phyloP scores from a whole-genome alignment of 2,113 vertebrate genomes.

The Shinisaurus crocodilurus region DNA sequence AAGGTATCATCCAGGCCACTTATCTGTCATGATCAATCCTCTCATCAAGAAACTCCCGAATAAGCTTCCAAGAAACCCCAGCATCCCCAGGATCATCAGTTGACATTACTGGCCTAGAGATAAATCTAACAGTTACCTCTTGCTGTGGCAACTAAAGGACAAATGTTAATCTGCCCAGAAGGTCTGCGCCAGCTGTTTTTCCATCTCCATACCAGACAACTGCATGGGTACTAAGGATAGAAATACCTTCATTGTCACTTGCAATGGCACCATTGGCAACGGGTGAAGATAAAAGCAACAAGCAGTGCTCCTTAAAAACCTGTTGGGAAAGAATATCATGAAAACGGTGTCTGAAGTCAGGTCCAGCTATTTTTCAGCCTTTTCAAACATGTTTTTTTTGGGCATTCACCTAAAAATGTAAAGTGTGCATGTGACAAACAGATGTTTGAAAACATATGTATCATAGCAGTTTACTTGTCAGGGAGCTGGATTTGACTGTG shows the following conservation, averaged over 20 bases:
- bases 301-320: background rate
- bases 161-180: background rate
- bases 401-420: background rate
- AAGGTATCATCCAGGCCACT: background rate
- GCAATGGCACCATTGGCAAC: no score
- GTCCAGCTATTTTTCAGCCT: background rate
- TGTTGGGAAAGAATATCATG: background rate
- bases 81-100: background rate
- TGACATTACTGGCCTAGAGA: background rate
- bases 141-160: background rate
- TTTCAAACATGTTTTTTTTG: background rate
- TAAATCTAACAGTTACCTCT: no score
- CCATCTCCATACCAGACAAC: background rate
- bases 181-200: background rate
- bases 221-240: no score
- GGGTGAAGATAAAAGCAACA: background rate
- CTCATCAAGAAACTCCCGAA: background rate
- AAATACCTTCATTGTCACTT: no score
- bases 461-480: background rate
- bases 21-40: background rate
- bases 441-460: background rate
- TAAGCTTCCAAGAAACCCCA: background rate
- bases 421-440: background rate
- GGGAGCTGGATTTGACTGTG: no score
- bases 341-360: no score